Percentiles rank a stretch among this genome's conserved stretches.
Evolutionary conservation across 2,888 invertebrate genomes (phyloP).

Genomic region (Zeuzera pyrina): DNA sequence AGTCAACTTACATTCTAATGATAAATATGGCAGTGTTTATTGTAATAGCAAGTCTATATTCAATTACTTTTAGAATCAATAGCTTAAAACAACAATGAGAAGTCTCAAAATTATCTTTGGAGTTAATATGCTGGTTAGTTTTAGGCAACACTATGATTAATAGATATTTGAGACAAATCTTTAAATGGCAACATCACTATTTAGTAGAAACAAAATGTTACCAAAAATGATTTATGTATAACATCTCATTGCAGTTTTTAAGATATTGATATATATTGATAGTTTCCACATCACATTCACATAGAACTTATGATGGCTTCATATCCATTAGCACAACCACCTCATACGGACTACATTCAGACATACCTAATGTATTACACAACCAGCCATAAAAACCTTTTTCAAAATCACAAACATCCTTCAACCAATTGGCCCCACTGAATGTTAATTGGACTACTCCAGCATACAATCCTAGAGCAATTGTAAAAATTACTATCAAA

Average conservation of each 20-base stretch:
- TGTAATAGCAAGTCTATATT: too few relatives aligned
- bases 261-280: too few relatives aligned
- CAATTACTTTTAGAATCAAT: too few relatives aligned
- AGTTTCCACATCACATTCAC: not conserved
- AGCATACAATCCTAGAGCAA: conserved; percentile 78
- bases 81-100: too few relatives aligned
- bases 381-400: conserved; percentile 87
- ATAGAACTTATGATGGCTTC: conserved; percentile 32
- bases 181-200: too few relatives aligned
- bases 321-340: conserved; percentile 77
- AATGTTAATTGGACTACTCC: conserved; percentile 79
- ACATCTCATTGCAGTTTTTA: too few relatives aligned
- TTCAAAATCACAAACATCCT: conserved; percentile 81
- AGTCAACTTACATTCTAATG: conserved; percentile 4
- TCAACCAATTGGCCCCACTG: conserved; percentile 78
- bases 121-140: too few relatives aligned
- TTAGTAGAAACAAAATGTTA: too few relatives aligned
- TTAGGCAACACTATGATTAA: too few relatives aligned
- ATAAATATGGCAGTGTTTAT: conserved; percentile 15
- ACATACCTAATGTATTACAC: conserved; percentile 76
- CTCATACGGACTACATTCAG: conserved; percentile 84
- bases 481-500: conserved; percentile 76
- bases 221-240: too few relatives aligned
- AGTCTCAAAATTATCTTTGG: too few relatives aligned
- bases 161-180: too few relatives aligned